phyloP scores from a whole-genome alignment of 2,888 invertebrate species.

The Lapara coniferarum region DNA sequence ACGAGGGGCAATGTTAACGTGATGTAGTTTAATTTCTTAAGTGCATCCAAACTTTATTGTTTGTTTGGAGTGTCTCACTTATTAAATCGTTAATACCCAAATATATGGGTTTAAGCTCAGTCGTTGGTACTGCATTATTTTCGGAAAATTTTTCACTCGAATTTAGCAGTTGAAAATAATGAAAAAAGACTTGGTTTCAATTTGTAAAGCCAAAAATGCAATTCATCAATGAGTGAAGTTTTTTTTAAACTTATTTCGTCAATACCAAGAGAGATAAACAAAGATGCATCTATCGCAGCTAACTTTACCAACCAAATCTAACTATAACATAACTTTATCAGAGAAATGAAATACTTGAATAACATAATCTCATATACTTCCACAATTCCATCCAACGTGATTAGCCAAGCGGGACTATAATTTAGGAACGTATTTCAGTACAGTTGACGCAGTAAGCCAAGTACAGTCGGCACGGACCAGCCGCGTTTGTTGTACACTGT shows the following conservation, averaged over 20 bases:
- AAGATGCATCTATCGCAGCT: no score
- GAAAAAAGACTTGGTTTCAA: no score
- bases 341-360: not conserved
- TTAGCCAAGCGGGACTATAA: constrained; percentile 48
- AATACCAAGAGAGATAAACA: no score
- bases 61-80: constrained; percentile 31
- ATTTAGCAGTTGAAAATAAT: no score
- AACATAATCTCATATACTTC: not conserved
- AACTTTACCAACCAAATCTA: no score
- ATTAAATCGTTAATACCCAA: constrained; percentile 27
- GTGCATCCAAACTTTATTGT: constrained; percentile 40
- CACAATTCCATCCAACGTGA: constrained; percentile 40
- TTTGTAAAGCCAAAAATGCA: no score
- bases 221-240: no score
- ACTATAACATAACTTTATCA: not conserved
- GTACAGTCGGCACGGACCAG: constrained; percentile 31
- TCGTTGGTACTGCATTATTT: no score
- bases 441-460: constrained; percentile 23
- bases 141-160: no score
- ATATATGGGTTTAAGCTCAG: constrained; percentile 29
- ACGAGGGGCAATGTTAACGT: constrained; percentile 47
- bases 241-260: no score
- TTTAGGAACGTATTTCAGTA: constrained; percentile 40
- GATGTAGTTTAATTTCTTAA: constrained; percentile 52
- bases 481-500: constrained; percentile 33